Base-by-base conservation (phyloP, 2,113 vertebrate genomes). In the Menura novaehollandiae region DNA sequence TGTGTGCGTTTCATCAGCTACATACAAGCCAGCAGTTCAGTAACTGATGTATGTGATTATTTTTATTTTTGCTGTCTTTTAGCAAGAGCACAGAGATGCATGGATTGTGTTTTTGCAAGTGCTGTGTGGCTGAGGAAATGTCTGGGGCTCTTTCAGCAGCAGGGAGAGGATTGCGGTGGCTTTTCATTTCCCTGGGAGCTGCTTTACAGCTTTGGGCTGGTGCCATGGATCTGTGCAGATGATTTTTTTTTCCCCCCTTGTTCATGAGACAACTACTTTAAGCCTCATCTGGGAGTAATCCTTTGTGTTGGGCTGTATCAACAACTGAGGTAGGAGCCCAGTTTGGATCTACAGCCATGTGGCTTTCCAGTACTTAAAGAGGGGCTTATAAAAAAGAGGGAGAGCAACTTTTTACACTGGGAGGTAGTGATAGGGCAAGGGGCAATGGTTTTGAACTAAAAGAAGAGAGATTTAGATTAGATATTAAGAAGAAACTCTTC, bases 1-100 rank as follows among this genome's bases (percentile, higher is more conserved):
- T 76, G 30, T 80, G n/a, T 72, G 68, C 5, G 1, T 93, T 94
- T 95, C 83, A 80, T 92, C 86, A 88, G 83, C 89, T 85, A 39
- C 51, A 20, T 52, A 49, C 33, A 64, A 86, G 15, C 63, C 79
- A 66, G 72, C 47, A 69, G 44, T 86, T 91, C 43, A 51, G 58
- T 83, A 72, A 76, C 78, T 60, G 39, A 75, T 90, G 85, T 74
- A 15, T 49, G 80, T 46, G 67, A 52, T 83, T 80, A 72, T 78
- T 93, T 83, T 68, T 83, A 64, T 85, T 93, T 86, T 64, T 86
- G 62, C 79, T 67, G 39, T 59, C 85, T 90, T 88, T 71, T 59
- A 88, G 63, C 83, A 83, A 37, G 71, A 74, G 56, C 17, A 4
- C 26, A 51, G 79, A 52, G 64, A 68, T 69, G 62, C 28, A 64